Percentiles rank a stretch among this genome's conserved stretches.
Evolutionary conservation across 2,113 vertebrate genomes (phyloP).

Genomic region (Illadopsis cleaveri): DNA sequence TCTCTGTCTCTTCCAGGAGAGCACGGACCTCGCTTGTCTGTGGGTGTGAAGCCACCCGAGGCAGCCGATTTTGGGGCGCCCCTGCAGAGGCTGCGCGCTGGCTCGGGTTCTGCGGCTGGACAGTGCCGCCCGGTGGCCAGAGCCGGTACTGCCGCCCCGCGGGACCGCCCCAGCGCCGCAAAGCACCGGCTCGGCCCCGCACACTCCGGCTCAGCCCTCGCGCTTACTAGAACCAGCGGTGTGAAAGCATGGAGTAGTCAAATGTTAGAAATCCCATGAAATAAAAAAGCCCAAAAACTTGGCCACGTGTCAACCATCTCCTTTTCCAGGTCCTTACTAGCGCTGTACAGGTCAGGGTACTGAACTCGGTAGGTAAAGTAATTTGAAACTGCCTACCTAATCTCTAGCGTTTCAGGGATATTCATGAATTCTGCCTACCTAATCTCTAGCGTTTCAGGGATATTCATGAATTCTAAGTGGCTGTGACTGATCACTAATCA

Average conservation of each 20-base stretch:
- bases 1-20: neutral
- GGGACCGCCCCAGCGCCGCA: neutral
- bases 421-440: neutral
- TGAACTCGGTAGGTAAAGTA: neutral
- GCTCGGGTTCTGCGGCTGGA: neutral
- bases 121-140: neutral
- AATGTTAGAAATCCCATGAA: neutral
- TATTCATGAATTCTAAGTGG: neutral
- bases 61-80: no score
- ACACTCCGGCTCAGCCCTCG: neutral
- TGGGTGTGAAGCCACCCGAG: no score
- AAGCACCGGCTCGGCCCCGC: neutral
- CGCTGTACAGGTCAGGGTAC: neutral
- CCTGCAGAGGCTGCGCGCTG: fast-evolving
- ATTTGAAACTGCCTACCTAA: neutral
- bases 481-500: neutral
- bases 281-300: neutral
- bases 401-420: neutral
- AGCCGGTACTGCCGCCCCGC: neutral
- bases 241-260: neutral
- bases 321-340: neutral
- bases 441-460: neutral
- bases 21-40: fast-evolving
- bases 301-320: neutral
- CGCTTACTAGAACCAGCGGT: neutral